Evolutionary conservation across 2,113 vertebrate species (phyloP).

Genomic region (Campylomormyrus tamandua): DNA sequence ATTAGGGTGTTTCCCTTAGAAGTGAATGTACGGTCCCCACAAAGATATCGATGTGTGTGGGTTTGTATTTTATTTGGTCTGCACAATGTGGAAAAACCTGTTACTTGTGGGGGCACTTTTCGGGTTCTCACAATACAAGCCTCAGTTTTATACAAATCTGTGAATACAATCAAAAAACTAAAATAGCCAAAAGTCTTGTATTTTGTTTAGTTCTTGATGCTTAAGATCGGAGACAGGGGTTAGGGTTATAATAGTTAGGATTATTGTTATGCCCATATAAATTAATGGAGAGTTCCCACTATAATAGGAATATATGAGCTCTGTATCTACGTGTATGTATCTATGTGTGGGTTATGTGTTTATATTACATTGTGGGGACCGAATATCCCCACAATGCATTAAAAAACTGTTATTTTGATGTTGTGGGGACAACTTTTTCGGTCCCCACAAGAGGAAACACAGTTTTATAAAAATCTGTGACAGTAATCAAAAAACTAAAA

Average conservation of each 20-base stretch:
- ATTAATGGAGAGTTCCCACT: neutral
- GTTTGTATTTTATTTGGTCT: neutral
- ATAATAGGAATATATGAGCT: too few relatives aligned
- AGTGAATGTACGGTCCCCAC: too few relatives aligned
- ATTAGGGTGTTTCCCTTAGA: too few relatives aligned
- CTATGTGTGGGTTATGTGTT: too few relatives aligned
- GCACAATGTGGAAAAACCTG: neutral
- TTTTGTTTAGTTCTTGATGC: neutral
- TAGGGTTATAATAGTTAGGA: neutral
- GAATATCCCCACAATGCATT: too few relatives aligned
- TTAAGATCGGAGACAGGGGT: neutral
- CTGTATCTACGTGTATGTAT: too few relatives aligned
- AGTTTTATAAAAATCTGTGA: too few relatives aligned
- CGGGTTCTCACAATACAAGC: neutral
- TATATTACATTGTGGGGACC: too few relatives aligned
- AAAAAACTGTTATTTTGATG: too few relatives aligned
- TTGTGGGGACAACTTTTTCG: too few relatives aligned
- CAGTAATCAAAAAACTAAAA: too few relatives aligned
- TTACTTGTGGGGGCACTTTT: neutral
- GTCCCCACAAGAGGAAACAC: too few relatives aligned
- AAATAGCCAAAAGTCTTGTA: neutral
- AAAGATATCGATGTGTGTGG: neutral
- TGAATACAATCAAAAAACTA: neutral
- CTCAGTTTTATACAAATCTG: neutral
- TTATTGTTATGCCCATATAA: neutral